Evolutionary conservation across 2,888 invertebrate species (phyloP).

Genomic region (Erebia palarica): DNA sequence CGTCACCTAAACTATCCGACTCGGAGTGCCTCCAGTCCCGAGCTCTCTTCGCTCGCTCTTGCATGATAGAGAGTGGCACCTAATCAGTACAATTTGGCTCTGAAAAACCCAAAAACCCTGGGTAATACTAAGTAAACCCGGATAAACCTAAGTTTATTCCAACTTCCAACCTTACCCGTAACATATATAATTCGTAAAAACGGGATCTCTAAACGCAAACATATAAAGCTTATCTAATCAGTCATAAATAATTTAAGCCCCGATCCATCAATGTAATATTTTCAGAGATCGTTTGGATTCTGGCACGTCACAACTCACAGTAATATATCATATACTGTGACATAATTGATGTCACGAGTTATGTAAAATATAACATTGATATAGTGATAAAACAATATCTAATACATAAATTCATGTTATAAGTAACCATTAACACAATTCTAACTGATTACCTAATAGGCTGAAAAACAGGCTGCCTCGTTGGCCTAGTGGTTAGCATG

Average conservation of each 20-base stretch:
- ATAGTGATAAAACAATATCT: slow-evolving; percentile 13
- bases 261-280: slow-evolving; percentile 39
- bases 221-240: slow-evolving; percentile 34
- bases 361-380: slow-evolving; percentile 31
- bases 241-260: slow-evolving; percentile 23
- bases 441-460: no score
- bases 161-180: no score
- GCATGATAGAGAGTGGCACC: no score
- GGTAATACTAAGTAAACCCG: no score
- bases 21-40: no score
- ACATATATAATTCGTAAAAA: not conserved
- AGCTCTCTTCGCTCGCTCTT: no score
- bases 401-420: slow-evolving; percentile 1
- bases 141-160: no score
- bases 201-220: not conserved
- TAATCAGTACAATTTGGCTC: no score
- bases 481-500: no score
- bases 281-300: slow-evolving; percentile 26
- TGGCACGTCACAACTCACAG: slow-evolving; percentile 11
- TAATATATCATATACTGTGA: slow-evolving; percentile 34
- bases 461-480: no score
- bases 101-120: no score
- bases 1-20: no score
- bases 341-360: slow-evolving; percentile 33
- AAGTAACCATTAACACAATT: not conserved